Base-by-base conservation (phyloP, 2,113 vertebrate genomes). In the Takifugu flavidus region DNA sequence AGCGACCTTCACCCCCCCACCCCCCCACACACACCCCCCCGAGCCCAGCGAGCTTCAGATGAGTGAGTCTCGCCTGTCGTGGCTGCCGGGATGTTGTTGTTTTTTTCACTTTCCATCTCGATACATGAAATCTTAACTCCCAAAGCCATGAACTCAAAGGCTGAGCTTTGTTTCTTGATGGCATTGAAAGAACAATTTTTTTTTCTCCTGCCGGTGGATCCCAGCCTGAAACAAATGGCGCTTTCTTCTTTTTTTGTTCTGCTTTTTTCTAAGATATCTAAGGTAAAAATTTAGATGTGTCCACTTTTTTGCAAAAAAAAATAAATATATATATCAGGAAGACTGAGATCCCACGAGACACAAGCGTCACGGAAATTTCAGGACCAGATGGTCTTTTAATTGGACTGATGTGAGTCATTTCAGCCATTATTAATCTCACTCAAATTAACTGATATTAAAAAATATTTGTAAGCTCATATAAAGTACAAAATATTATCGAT, bases 1-100 rank as follows among this genome's bases (percentile, higher is more conserved):
- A 80, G 62, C 70, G 71, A 69, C 62, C 74, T 68, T 64, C 49
- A 67, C 65, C 69, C 47, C 59, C 34, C 44, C 5, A 20, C 20
- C 20, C 20, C 20, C 20, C 20, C 20, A 20, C 20, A 20, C 20
- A 20, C 20, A 20, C 20, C 20, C 20, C 13, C 62, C 62, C 51
- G 49, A 27, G 13, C 59, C 49, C 62, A 11, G 34, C 7, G 34
- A 10, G 56, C 58, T 73, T 56, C 27, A 25, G 13, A 56, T 45
- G 20, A 52, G 47, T 60, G 25, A 45, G 31, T 67, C 60, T 74
- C 65, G 56, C 61, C 67, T 65, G 49, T 69, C 29, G 39, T 46
- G n/a, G 52, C 59, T 64, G 59, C 63, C 60, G 74, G 69, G 56
- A 60, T 44, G 51, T 50, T 29, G 47, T 77, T 75, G 53, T 63